These are phyloP conservation scores for Pentalonia nigronervosa DNA, from an alignment of 1,140 invertebrate species.

Conservation along the genomic window DNA sequence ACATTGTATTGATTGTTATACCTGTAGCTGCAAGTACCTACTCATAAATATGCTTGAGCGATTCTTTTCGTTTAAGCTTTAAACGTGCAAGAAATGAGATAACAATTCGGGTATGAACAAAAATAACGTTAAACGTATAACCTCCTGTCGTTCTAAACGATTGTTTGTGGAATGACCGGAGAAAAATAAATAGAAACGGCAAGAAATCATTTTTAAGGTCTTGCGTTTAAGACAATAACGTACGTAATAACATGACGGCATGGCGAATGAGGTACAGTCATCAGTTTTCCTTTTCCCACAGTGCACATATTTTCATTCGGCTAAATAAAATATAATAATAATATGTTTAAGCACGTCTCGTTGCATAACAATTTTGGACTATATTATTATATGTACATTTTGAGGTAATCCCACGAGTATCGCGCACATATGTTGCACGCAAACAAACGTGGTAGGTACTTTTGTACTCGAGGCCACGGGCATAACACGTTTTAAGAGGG, in stretches of 20 bases:
- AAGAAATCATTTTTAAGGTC: not conserved
- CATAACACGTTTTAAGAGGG: not conserved
- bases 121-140: not conserved
- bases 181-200: not conserved
- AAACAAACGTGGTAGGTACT: not conserved
- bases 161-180: not conserved
- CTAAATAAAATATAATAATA: not conserved
- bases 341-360: not conserved
- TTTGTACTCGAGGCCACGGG: not conserved
- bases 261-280: not conserved
- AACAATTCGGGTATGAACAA: not conserved
- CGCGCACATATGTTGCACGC: not conserved
- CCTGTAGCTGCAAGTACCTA: not conserved
- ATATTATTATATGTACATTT: not conserved
- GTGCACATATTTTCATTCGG: not conserved
- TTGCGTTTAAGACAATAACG: not conserved
- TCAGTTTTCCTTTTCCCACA: constrained; percentile 27
- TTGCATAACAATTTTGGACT: not conserved
- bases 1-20: not conserved
- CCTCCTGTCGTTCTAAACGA: not conserved
- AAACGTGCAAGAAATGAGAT: not conserved
- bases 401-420: not conserved
- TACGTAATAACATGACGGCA: not conserved
- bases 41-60: not conserved
- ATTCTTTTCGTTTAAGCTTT: not conserved